phyloP scores from a whole-genome alignment of 2,797 vertebrate genomes.

The Masticophis lateralis region DNA sequence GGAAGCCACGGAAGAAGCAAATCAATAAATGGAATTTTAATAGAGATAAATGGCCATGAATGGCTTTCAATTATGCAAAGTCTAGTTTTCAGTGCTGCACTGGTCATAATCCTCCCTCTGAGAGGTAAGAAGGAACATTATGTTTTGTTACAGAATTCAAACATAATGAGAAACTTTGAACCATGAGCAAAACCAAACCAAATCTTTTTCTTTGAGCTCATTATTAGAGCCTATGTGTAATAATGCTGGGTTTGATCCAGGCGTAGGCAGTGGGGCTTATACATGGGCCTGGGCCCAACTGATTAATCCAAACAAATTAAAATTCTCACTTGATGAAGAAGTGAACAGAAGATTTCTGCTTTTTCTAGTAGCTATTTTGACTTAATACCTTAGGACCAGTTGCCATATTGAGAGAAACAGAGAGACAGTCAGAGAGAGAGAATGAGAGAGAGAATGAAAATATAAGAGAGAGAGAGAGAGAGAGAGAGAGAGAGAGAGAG shows the following conservation, averaged over 20 bases:
- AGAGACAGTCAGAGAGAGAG: neutral
- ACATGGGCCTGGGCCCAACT: neutral
- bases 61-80: neutral
- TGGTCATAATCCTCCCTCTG: neutral
- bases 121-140: neutral
- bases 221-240: neutral
- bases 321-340: neutral
- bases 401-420: neutral
- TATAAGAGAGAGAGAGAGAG: neutral
- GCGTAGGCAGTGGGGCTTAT: neutral
- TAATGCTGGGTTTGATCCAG: neutral
- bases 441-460: neutral
- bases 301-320: neutral
- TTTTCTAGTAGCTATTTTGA: neutral
- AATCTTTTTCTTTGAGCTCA: neutral
- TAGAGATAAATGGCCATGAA: neutral
- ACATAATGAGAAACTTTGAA: neutral
- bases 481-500: neutral
- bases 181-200: neutral
- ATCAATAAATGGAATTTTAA: neutral
- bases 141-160: neutral
- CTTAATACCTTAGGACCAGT: neutral
- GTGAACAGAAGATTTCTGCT: neutral
- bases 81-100: neutral
- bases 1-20: neutral